Evolutionary conservation across 1,140 invertebrate genomes (phyloP).

Genomic region (Uloborus diversus): DNA sequence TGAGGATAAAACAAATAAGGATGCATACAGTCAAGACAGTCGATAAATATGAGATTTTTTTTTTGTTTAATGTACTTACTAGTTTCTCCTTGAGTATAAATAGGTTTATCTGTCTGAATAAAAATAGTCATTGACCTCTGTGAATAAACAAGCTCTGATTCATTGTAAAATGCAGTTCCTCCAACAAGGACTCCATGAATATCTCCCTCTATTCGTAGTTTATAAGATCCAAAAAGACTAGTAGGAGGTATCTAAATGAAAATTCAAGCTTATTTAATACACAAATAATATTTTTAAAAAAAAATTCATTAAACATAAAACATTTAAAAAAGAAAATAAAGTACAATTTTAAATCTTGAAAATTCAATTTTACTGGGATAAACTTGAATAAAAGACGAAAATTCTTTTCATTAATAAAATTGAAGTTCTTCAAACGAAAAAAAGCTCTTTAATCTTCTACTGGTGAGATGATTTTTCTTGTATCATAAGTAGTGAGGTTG

Average conservation of each 20-base stretch:
- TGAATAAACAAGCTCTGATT: slow-evolving; percentile 81
- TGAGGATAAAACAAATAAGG: background rate
- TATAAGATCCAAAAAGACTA: slow-evolving; percentile 82
- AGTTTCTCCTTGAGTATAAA: slow-evolving; percentile 92
- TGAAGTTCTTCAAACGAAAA: no score
- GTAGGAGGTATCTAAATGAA: slow-evolving; percentile 77
- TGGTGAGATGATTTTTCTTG: no score
- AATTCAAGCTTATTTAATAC: background rate
- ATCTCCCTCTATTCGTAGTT: slow-evolving; percentile 86
- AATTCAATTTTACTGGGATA: background rate
- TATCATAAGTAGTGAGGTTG: no score
- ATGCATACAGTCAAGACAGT: background rate
- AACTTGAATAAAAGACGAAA: background rate
- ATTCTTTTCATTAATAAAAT: background rate
- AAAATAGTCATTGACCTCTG: slow-evolving; percentile 94
- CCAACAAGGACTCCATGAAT: slow-evolving; percentile 84
- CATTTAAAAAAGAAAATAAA: background rate
- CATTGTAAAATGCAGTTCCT: slow-evolving; percentile 84
- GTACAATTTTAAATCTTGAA: background rate
- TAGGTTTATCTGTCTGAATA: slow-evolving; percentile 93
- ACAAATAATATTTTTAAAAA: background rate
- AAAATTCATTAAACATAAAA: background rate
- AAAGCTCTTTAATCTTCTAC: no score
- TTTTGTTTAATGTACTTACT: slow-evolving; percentile 66
- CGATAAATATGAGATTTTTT: background rate